Conservation (phyloP, 2,888 invertebrate genomes). For the Caenorhabditis sp. region DNA sequence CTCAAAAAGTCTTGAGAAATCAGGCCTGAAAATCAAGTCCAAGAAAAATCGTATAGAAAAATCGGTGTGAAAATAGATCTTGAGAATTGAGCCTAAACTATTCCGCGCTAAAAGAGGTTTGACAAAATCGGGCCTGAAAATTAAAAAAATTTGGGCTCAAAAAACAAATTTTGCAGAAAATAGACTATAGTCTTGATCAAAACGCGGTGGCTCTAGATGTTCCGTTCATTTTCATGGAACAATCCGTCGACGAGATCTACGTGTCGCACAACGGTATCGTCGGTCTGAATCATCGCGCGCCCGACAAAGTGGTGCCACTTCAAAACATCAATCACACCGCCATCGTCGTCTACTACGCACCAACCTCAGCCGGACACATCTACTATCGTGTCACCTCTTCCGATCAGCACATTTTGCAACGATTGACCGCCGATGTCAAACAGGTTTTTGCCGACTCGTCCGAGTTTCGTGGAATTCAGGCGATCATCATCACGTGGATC, state of each 20-base stretch:
- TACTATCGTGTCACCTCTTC: conserved; percentile 47
- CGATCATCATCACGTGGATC: conserved; percentile 89
- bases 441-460: conserved; percentile 80
- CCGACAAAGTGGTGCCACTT: conserved; percentile 28
- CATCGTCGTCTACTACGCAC: conserved; percentile 61
- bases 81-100: too few relatives aligned
- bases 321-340: conserved; percentile 37
- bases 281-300: conserved; percentile 49
- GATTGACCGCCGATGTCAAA: conserved; percentile 75
- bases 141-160: background rate
- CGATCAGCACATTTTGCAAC: conserved; percentile 43
- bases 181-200: conserved; percentile 35
- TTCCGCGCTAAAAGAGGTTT: too few relatives aligned
- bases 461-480: conserved; percentile 79
- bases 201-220: conserved; percentile 44
- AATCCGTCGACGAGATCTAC: conserved; percentile 50
- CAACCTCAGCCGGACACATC: conserved; percentile 45
- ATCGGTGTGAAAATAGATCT: too few relatives aligned
- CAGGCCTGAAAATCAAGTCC: too few relatives aligned
- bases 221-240: conserved; percentile 57
- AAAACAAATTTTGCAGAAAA: conserved; percentile 25
- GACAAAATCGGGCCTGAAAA: too few relatives aligned
- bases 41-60: too few relatives aligned
- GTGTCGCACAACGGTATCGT: conserved; percentile 63
- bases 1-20: too few relatives aligned